phyloP scores from a whole-genome alignment of 2,888 invertebrate species.

The Eupithecia exiguata region DNA sequence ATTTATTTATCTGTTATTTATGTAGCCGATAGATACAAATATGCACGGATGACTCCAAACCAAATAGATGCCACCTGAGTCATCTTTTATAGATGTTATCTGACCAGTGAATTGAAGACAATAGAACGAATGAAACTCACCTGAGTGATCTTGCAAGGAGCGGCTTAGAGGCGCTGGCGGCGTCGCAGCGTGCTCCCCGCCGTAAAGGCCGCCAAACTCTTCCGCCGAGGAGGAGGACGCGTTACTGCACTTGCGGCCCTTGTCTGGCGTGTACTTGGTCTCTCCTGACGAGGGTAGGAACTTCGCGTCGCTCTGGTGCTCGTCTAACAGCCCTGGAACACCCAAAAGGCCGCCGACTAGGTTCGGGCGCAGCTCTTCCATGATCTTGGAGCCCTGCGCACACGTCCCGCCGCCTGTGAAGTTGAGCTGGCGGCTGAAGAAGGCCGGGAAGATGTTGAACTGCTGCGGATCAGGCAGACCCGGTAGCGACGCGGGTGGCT shows the following conservation, averaged over 20 bases:
- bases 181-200: slow-evolving; percentile 88
- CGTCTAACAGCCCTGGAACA: slow-evolving; percentile 90
- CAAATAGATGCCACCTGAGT: background rate
- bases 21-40: background rate
- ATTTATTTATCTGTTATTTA: background rate
- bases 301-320: slow-evolving; percentile 86
- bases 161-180: slow-evolving; percentile 85
- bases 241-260: slow-evolving; percentile 90
- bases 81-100: background rate
- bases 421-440: slow-evolving; percentile 94
- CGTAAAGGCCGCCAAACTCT: slow-evolving; percentile 94
- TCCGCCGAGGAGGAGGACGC: slow-evolving; percentile 91
- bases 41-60: background rate
- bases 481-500: slow-evolving; percentile 82
- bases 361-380: slow-evolving; percentile 94
- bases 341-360: slow-evolving; percentile 91
- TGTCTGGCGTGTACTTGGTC: slow-evolving; percentile 82
- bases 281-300: slow-evolving; percentile 81
- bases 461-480: slow-evolving; percentile 88
- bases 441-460: slow-evolving; percentile 96
- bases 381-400: slow-evolving; percentile 89
- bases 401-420: slow-evolving; percentile 88
- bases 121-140: slow-evolving; percentile 59
- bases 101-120: background rate
- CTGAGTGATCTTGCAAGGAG: slow-evolving; percentile 84